Evolutionary conservation across 2,888 invertebrate species (phyloP).

Genomic region (Harpalus rufipes): DNA sequence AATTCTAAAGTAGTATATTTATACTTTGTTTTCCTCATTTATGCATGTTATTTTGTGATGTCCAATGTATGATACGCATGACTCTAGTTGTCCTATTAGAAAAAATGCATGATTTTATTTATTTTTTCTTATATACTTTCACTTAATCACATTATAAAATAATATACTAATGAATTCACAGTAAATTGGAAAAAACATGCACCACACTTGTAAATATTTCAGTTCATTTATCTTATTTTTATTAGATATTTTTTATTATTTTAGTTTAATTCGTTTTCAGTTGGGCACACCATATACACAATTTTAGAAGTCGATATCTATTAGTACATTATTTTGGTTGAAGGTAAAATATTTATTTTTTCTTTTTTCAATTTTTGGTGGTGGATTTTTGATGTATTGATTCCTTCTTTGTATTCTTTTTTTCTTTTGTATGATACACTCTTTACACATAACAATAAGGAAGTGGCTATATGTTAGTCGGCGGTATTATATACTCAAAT

Average conservation of each 20-base stretch:
- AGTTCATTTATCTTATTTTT: conserved; percentile 64
- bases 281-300: conserved; percentile 73
- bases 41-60: conserved; percentile 1
- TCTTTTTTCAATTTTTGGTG: conserved; percentile 70
- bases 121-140: conserved; percentile 53
- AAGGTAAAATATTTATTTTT: conserved; percentile 67
- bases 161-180: conserved; percentile 57
- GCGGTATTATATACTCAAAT: too few relatives aligned
- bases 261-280: conserved; percentile 74
- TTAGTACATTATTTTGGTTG: conserved; percentile 65
- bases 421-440: conserved; percentile 68
- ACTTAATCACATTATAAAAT: conserved; percentile 60
- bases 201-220: conserved; percentile 65
- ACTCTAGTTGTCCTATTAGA: not conserved
- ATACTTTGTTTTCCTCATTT: conserved; percentile 5
- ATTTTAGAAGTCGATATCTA: conserved; percentile 67
- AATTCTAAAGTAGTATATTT: not conserved
- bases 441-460: conserved; percentile 22
- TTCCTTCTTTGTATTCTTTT: conserved; percentile 74
- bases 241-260: conserved; percentile 70
- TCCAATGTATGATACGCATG: conserved; percentile 35
- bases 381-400: conserved; percentile 61
- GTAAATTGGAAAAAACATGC: conserved; percentile 49
- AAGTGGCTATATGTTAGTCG: too few relatives aligned
- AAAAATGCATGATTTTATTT: conserved; percentile 41